Percentiles rank a stretch among this genome's conserved stretches.
phyloP scores from a whole-genome alignment of 2,888 invertebrate species.

The Galeruca laticollis region DNA sequence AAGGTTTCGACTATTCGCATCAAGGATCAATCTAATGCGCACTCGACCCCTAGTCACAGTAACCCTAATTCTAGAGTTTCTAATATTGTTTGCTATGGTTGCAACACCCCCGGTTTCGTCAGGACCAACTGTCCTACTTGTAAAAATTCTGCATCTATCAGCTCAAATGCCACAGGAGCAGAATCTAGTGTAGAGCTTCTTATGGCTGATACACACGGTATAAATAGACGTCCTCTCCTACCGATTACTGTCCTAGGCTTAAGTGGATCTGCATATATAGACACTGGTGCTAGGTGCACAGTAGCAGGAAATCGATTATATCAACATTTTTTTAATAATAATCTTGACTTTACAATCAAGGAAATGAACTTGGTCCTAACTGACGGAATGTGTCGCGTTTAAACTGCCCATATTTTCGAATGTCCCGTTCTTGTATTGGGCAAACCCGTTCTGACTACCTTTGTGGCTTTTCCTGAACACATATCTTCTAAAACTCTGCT shows the following conservation, averaged over 20 bases:
- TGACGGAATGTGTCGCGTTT: constrained; percentile 30
- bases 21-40: constrained; percentile 13
- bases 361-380: constrained; percentile 36
- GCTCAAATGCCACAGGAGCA: not conserved
- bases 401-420: constrained; percentile 25
- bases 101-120: constrained; percentile 24
- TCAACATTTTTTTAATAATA: constrained; percentile 22
- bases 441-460: constrained; percentile 28
- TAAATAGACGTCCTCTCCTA: constrained; percentile 16
- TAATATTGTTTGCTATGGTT: constrained; percentile 27
- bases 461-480: constrained; percentile 37
- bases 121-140: constrained; percentile 24
- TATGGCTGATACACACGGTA: constrained; percentile 9
- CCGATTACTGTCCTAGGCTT: constrained; percentile 15
- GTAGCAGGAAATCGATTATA: constrained; percentile 31
- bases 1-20: not conserved
- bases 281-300: constrained; percentile 40
- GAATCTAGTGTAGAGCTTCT: constrained; percentile 18
- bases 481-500: constrained; percentile 34
- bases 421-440: constrained; percentile 27
- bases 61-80: constrained; percentile 13
- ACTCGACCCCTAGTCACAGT: constrained; percentile 2
- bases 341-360: constrained; percentile 10
- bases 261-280: constrained; percentile 39
- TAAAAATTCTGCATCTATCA: not conserved